Conservation (phyloP, 2,113 vertebrate species). For the Scomber scombrus region DNA sequence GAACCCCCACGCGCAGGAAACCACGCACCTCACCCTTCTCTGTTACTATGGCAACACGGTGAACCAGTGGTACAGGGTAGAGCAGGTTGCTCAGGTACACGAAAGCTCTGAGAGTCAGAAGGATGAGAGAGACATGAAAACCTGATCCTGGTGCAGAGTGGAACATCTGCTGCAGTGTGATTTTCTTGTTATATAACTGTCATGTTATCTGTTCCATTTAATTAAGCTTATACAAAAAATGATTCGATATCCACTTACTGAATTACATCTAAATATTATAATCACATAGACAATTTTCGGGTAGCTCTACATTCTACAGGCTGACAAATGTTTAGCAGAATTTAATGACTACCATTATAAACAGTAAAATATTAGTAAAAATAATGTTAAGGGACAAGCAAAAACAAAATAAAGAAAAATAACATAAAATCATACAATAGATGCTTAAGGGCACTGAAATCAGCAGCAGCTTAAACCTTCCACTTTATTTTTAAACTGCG, state of each 20-base stretch:
- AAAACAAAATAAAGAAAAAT: conserved; percentile 8
- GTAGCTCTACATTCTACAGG: background rate
- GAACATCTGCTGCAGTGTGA: conserved; percentile 6
- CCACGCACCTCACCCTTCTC: conserved; percentile 98
- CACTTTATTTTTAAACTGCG: conserved; percentile 29
- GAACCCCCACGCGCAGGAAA: conserved; percentile 96
- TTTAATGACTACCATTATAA: conserved; percentile 33
- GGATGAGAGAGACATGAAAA: conserved; percentile 27
- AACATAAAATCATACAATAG: conserved; percentile 28
- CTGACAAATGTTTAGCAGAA: conserved; percentile 14
- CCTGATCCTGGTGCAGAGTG: conserved; percentile 27
- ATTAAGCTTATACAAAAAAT: conserved; percentile 5
- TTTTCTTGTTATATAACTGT: background rate
- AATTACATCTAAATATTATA: background rate
- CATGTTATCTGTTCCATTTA: background rate
- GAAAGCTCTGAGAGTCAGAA: conserved; percentile 88
- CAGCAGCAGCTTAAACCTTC: conserved; percentile 49
- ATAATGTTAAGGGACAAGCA: conserved; percentile 32
- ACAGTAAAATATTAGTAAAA: conserved; percentile 55
- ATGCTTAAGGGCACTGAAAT: conserved; percentile 42
- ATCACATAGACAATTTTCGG: background rate
- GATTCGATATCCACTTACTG: background rate
- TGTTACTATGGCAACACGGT: conserved; percentile 95
- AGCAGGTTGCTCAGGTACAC: conserved; percentile 99
- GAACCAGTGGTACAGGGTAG: conserved; percentile 96